These are phyloP conservation scores for Lapara coniferarum DNA, from an alignment of 2,888 invertebrate genomes.

Conservation along the genomic window DNA sequence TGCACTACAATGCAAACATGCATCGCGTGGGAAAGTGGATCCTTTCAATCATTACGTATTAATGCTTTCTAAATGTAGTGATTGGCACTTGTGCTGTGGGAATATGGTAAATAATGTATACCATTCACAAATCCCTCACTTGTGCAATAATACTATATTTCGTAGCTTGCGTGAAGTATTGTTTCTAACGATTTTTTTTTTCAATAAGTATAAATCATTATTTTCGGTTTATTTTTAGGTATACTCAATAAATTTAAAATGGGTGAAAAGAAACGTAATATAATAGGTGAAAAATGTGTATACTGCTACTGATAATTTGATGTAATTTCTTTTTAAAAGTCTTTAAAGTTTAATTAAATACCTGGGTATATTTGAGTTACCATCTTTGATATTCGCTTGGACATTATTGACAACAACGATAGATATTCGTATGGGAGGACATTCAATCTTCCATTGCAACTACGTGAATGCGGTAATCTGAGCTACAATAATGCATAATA, in stretches of 20 bases:
- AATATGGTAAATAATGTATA: not conserved
- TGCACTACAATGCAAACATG: conserved; percentile 57
- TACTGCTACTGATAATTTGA: no score
- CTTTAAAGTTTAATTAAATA: no score
- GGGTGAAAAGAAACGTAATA: no score
- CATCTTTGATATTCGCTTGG: not conserved
- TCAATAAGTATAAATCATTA: no score
- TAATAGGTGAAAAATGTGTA: no score
- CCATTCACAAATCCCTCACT: not conserved
- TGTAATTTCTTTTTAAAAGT: no score
- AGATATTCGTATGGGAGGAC: conserved; percentile 1
- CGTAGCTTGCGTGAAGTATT: not conserved
- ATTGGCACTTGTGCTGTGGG: conserved; percentile 5
- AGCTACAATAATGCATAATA: conserved; percentile 30
- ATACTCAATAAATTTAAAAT: no score
- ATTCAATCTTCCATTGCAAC: not conserved
- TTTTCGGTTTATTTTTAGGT: no score
- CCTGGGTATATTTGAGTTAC: not conserved
- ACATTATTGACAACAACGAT: conserved; percentile 15
- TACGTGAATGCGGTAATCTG: conserved; percentile 7
- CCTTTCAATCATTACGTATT: conserved; percentile 48
- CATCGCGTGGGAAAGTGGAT: conserved; percentile 67
- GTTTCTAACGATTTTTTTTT: no score
- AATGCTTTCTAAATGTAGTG: conserved; percentile 8
- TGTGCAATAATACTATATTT: not conserved